These are phyloP conservation scores for Drosophila pruinosa DNA, from an alignment of 1,140 invertebrate species.

Conservation along the genomic window DNA sequence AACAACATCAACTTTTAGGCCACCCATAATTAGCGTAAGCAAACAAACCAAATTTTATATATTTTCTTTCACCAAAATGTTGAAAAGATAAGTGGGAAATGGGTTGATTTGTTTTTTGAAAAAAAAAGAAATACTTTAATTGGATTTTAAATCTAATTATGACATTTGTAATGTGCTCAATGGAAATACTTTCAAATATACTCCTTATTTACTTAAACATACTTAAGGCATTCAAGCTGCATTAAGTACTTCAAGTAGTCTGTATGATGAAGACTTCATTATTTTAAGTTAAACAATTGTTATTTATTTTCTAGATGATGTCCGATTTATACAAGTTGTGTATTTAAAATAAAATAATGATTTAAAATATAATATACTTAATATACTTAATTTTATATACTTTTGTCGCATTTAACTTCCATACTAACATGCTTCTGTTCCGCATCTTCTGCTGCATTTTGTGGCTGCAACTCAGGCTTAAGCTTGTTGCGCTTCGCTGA, in stretches of 20 bases:
- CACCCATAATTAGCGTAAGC: conserved; percentile 50
- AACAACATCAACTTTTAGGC: conserved; percentile 15
- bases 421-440: conserved; percentile 56
- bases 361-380: too few relatives aligned
- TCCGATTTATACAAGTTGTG: too few relatives aligned
- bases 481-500: conserved; percentile 44
- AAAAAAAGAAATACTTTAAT: conserved; percentile 19
- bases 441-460: conserved; percentile 12
- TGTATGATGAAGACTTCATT: too few relatives aligned
- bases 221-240: too few relatives aligned
- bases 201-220: not conserved
- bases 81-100: not conserved
- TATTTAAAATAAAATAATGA: too few relatives aligned
- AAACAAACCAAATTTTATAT: conserved; percentile 39
- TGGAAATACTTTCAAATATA: not conserved
- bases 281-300: too few relatives aligned
- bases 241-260: too few relatives aligned
- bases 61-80: conserved; percentile 24
- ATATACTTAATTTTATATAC: too few relatives aligned
- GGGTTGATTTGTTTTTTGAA: not conserved
- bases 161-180: not conserved
- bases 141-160: conserved; percentile 40
- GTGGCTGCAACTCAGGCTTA: conserved; percentile 39
- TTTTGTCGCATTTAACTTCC: not conserved
- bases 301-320: too few relatives aligned